phyloP scores from a whole-genome alignment of 2,113 vertebrate species.

The Pteruthius melanotis region DNA sequence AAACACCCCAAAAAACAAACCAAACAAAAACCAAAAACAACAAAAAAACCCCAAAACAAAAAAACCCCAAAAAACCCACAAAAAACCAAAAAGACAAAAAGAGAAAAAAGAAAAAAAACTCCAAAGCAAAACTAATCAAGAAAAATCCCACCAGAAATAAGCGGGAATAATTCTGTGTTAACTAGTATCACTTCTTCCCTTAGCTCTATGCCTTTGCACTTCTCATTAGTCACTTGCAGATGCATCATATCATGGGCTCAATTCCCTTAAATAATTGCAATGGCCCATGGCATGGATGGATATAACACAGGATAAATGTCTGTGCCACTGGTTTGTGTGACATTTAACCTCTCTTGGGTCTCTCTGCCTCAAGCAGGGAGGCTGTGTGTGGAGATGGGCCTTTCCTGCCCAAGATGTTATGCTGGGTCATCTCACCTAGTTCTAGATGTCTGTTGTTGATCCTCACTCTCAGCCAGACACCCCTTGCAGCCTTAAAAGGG shows the following conservation, averaged over 20 bases:
- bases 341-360: background rate
- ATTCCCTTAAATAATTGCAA: background rate
- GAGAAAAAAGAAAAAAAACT: fast-evolving
- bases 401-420: background rate
- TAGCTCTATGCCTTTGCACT: background rate
- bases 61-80: too few relatives aligned
- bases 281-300: too few relatives aligned
- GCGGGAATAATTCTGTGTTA: background rate
- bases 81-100: background rate
- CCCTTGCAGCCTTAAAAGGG: background rate
- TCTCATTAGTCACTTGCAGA: background rate
- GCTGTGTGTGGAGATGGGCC: background rate
- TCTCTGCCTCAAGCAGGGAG: background rate
- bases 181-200: background rate
- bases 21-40: fast-evolving
- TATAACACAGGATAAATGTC: background rate
- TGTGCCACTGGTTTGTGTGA: background rate
- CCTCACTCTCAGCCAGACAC: background rate
- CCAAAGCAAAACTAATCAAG: background rate
- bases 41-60: fast-evolving
- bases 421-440: background rate
- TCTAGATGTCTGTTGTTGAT: background rate
- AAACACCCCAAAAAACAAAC: too few relatives aligned
- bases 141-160: background rate
- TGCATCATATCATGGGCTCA: background rate